Evolutionary conservation across 2,888 invertebrate species (phyloP), one percentile per base, ranked within the genome.

Genomic region (Acrobasis consociella): DNA sequence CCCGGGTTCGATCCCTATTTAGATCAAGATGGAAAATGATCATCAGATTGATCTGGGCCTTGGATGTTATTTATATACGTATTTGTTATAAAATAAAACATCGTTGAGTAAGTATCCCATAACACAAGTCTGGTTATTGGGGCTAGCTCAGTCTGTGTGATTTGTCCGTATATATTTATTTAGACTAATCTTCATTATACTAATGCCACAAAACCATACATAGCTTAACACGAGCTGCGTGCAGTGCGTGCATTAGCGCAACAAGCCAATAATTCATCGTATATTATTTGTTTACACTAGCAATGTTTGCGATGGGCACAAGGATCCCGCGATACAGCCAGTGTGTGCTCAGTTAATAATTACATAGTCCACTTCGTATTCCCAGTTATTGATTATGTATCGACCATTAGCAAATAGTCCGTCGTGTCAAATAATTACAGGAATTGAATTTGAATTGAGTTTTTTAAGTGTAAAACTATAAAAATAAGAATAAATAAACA

Each of bases 251-350:
- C 65, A 68, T 67, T 69, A 74, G 68, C 65, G 72, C 81, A 80
- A 79, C 77, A 71, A 74, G 73, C 76, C 78, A 78, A 87, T 87
- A 86, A 87, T 83, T 87, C 83, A 87, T 81, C 70, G 73, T 74
- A 79, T 81, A 80, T 81, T 87, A 88, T 88, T 90, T 89, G 87
- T 87, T 87, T 89, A 82, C 85, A 75, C 76, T 83, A 77, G 76
- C 81, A 82, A 79, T 91, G 89, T 91, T 89, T 89, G 85, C 75
- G 84, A 84, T 82, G 85, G 84, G 85, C 84, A 88, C 88, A 89
- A 88, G 88, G 87, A 87, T 85, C 80, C 82, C 80, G 76, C 84
- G 85, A 86, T 85, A 85, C 80, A 87, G 84, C 81, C 80, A 72
- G 65, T 89, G 85, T 89, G 80, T 90, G 76, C 81, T 81, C 78